These are phyloP conservation scores for Silvanus unidentatus DNA, from an alignment of 2,888 invertebrate genomes.

Conservation along the genomic window DNA sequence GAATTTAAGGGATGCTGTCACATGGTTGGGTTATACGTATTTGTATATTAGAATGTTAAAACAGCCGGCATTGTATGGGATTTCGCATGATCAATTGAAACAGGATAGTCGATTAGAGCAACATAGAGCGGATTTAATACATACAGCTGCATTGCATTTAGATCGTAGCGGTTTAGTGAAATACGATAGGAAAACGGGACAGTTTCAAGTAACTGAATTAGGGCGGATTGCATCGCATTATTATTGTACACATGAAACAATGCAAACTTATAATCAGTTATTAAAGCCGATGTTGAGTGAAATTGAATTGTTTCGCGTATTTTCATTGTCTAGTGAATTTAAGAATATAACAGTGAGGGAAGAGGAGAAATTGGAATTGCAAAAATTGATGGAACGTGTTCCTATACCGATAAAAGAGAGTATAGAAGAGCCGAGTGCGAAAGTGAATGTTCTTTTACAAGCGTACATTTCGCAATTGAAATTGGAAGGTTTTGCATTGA, in stretches of 20 bases:
- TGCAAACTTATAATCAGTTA: constrained; percentile 93
- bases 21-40: constrained; percentile 95
- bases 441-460: constrained; percentile 91
- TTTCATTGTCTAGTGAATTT: constrained; percentile 96
- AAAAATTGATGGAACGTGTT: constrained; percentile 89
- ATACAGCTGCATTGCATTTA: constrained; percentile 85
- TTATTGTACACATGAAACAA: constrained; percentile 96
- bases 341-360: constrained; percentile 86
- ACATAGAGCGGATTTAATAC: constrained; percentile 89
- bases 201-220: constrained; percentile 73
- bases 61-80: constrained; percentile 83
- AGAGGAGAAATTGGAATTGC: constrained; percentile 94
- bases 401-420: constrained; percentile 99
- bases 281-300: constrained; percentile 94
- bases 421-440: constrained; percentile 96
- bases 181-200: constrained; percentile 91
- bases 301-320: constrained; percentile 96
- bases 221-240: constrained; percentile 98
- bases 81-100: constrained; percentile 70
- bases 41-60: constrained; percentile 92
- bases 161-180: constrained; percentile 93
- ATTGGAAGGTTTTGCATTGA: constrained; percentile 95
- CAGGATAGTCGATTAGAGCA: constrained; percentile 83
- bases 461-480: constrained; percentile 98
- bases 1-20: constrained; percentile 83